Evolutionary conservation across 1,140 invertebrate genomes (phyloP), one percentile per base, ranked within the genome.

Genomic region (Tetragonula clypearis): DNA sequence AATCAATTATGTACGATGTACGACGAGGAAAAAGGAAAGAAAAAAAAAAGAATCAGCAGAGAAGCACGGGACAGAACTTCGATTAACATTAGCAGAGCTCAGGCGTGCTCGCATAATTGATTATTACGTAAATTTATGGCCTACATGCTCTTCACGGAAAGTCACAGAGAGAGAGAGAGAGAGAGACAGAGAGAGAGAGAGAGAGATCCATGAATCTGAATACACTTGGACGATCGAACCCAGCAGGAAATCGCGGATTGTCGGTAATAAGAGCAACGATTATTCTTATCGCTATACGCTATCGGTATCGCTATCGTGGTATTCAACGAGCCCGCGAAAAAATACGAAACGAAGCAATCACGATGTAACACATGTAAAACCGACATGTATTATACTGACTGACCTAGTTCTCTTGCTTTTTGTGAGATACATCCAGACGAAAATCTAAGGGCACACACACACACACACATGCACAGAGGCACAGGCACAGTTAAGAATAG

Each of bases 391-490:
- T 86, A 87, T 86, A 87, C 78, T 49, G 41, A 80, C 17, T 35
- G 87, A 90, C 87, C 88, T 82, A 90, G 55, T 90, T 90, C 26
- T 71, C 21, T 87, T 66, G 62, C 82, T 90, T 30, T 90, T 90
- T 56, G 71, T 82, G 73, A 26, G 79, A 86, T 87, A 83, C 74
- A 56, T 79, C 30, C 74, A 68, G 62, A 58, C 79, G 49, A 65
- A 80, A 26, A 55, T 65, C 74, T 84, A 76, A 62, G 41, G 56
- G 60, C 62, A 49, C 35, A 77, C 80, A 88, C 75, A 89, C 56
- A 41, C 41, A 41, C 41, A 2, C 17, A 41, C 8, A 56, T 56
- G 2, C 35, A 35, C 35, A 35, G 2, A 35, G 1, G 35, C 35
- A 49, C 6, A 49, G 8, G 6, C 41, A 49, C 4, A 41, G 41